Conservation (phyloP, 1,140 invertebrate species). For the Myzus persicae region DNA sequence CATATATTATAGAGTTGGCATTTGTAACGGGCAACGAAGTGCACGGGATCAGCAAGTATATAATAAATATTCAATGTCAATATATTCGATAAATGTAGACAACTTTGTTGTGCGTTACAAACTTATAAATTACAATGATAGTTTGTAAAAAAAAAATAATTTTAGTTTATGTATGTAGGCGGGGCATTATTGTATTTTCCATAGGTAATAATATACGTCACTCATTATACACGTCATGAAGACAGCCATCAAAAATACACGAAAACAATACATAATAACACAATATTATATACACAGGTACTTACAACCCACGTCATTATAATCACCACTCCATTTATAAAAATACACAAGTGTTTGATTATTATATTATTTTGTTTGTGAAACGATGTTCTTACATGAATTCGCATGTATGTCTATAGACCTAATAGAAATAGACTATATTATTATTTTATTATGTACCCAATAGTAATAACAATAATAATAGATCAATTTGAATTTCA, state of each 20-base stretch:
- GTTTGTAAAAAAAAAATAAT: background rate
- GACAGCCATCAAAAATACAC: background rate
- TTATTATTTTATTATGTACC: no score
- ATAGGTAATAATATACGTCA: background rate
- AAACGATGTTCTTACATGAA: background rate
- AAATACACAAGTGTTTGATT: background rate
- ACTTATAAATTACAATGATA: background rate
- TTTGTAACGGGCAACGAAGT: no score
- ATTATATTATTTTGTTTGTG: background rate
- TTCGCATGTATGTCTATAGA: background rate
- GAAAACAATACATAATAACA: background rate
- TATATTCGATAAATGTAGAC: background rate
- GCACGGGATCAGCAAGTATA: no score
- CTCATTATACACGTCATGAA: background rate
- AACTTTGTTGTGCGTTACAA: background rate
- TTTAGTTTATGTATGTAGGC: background rate
- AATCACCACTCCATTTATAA: background rate
- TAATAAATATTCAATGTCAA: background rate
- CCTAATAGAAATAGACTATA: no score
- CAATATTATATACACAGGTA: background rate
- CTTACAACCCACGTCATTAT: background rate
- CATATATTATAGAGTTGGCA: no score
- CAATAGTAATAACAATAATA: no score
- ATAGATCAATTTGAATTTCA: background rate
- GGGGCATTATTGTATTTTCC: background rate